phyloP scores from a whole-genome alignment of 2,113 vertebrate genomes.

The Boleophthalmus pectinirostris region DNA sequence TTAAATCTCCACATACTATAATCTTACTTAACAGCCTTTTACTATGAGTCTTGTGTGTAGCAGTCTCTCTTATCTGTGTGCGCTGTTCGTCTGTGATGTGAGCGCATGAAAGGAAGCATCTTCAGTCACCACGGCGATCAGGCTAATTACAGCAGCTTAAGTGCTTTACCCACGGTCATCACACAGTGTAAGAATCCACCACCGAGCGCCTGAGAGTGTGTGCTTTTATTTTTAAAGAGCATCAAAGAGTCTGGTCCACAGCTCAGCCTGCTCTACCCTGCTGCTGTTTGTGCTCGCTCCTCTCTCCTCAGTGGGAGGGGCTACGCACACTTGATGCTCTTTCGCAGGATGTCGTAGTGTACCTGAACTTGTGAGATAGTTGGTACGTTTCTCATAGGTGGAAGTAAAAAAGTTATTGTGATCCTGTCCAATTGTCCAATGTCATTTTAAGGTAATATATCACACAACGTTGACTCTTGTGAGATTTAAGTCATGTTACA shows the following conservation, averaged over 20 bases:
- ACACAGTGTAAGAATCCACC: conserved; percentile 75
- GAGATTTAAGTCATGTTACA: too few relatives aligned
- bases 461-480: too few relatives aligned
- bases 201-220: conserved; percentile 57
- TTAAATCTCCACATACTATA: conserved; percentile 13
- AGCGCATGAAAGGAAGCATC: conserved; percentile 76
- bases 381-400: too few relatives aligned
- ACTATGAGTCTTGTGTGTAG: conserved; percentile 35
- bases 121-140: conserved; percentile 74
- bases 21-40: background rate
- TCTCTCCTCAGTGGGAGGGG: too few relatives aligned
- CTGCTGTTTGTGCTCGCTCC: conserved; percentile 1
- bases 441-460: background rate
- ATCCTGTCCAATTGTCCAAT: background rate
- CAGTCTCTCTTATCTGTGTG: conserved; percentile 43
- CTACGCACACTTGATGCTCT: conserved; percentile 52
- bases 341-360: conserved; percentile 34
- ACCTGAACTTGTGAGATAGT: background rate
- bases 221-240: conserved; percentile 63
- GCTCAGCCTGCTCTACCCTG: conserved; percentile 41
- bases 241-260: conserved; percentile 59
- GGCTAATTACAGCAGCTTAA: conserved; percentile 84
- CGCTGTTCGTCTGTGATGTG: conserved; percentile 71
- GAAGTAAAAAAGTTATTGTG: background rate
- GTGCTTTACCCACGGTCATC: conserved; percentile 79